These are phyloP conservation scores for Pollenia labialis DNA, from an alignment of 2,888 invertebrate genomes.

Conservation along the genomic window DNA sequence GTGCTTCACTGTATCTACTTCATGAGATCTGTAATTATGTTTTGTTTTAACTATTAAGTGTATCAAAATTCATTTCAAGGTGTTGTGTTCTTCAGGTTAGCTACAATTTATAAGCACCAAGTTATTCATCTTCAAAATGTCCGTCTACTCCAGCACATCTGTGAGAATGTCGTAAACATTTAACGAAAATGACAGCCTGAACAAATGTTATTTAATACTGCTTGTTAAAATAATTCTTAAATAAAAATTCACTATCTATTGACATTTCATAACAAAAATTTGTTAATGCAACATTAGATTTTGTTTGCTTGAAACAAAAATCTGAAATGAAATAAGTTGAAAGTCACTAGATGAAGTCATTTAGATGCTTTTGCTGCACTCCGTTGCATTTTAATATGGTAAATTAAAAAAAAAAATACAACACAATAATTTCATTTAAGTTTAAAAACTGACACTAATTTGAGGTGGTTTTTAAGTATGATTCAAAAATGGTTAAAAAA, in stretches of 20 bases:
- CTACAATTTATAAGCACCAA: neutral
- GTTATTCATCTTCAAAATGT: conserved; percentile 31
- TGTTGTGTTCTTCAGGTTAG: neutral
- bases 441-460: conserved; percentile 62
- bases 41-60: conserved; percentile 2
- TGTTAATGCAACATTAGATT: conserved; percentile 54
- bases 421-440: conserved; percentile 55
- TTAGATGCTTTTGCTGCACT: conserved; percentile 1
- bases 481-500: neutral
- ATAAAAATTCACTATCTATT: conserved; percentile 39
- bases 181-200: conserved; percentile 45
- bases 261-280: conserved; percentile 58
- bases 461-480: conserved; percentile 29
- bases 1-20: neutral
- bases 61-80: conserved; percentile 22
- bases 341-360: conserved; percentile 68
- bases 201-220: conserved; percentile 51
- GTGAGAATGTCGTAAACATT: conserved; percentile 19
- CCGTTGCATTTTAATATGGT: conserved; percentile 13
- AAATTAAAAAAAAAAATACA: conserved; percentile 1
- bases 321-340: conserved; percentile 12
- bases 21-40: neutral
- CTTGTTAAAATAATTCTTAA: conserved; percentile 31
- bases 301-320: conserved; percentile 2
- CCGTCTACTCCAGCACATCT: conserved; percentile 18